Conservation (phyloP, 2,888 invertebrate genomes). For the Galerucella nymphaeae region DNA sequence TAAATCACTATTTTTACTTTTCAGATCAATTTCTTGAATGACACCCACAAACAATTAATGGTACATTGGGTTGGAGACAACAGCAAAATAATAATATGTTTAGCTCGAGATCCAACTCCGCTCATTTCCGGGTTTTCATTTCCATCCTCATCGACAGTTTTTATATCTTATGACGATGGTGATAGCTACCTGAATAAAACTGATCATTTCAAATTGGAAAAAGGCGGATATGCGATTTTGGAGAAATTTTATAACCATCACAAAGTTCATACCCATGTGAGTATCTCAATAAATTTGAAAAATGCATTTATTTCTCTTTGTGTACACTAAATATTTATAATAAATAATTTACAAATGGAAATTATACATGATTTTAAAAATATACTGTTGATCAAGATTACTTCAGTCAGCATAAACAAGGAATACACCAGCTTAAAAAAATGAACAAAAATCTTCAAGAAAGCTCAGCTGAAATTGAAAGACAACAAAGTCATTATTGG, state of each 20-base stretch:
- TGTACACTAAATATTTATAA: too few relatives aligned
- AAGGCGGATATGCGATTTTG: conserved; percentile 73
- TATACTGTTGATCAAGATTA: too few relatives aligned
- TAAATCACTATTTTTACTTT: conserved; percentile 31
- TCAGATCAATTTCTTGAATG: conserved; percentile 81
- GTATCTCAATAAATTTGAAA: conserved; percentile 60
- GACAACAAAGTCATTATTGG: too few relatives aligned
- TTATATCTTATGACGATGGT: conserved; percentile 90
- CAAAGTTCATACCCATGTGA: conserved; percentile 81
- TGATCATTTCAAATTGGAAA: conserved; percentile 71
- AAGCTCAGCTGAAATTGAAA: too few relatives aligned
- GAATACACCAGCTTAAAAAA: too few relatives aligned
- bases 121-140: conserved; percentile 61
- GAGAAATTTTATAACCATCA: conserved; percentile 90
- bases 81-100: conserved; percentile 86
- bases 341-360: too few relatives aligned
- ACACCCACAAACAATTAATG: conserved; percentile 89
- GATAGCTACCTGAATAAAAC: conserved; percentile 81
- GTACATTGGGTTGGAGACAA: conserved; percentile 94
- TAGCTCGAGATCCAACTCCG: conserved; percentile 79
- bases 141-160: conserved; percentile 76
- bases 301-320: background rate
- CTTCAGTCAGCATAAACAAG: too few relatives aligned
- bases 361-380: too few relatives aligned
- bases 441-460: too few relatives aligned